Base-by-base conservation (phyloP, 2,888 invertebrate genomes). In the Drosophila meridionalis region DNA sequence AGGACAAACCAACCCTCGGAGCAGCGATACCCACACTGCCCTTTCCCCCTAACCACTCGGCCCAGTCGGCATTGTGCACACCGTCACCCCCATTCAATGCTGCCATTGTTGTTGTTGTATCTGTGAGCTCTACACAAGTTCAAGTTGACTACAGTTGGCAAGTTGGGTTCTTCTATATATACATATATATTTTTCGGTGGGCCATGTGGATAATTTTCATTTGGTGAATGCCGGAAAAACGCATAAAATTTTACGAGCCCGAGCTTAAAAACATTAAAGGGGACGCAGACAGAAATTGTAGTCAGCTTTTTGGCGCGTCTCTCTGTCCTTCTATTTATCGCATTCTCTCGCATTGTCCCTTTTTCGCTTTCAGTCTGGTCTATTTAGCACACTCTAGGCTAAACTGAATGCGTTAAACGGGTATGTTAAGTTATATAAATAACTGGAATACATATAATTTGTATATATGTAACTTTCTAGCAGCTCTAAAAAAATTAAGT, bases 241-340 rank as follows among this genome's bases (percentile, higher is more conserved):
- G 90, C 93, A 92, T 92, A 92, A 92, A 92, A 92, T 90, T 92
- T 92, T 92, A 92, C 91, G 92, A 91, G 83, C 82, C 32, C 86
- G 82, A 87, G 86, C 87, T 82, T 64, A 58, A 81, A 80, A 87
- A 83, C 90, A 91, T 91, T 90, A 90, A 92, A 89, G 89, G 70
- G 78, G 78, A 76, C 82, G 78, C 79, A 83, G 82, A 83, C 87
- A 73, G 65, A 70, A 80, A 76, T 32, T 71, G 87, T 89, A 83
- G 90, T 73, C 75, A 71, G 85, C 90, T 87, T 89, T 87, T 83
- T 77, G 87, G 79, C 84, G 90, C 82, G 57, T 36, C 62, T 59
- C 66, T 65, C 69, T 69, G 61, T 34, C 60, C 12, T n/a, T 63
- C 59, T 38, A 14, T 42, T 20, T 48, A 38, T 43, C 32, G 36